Conservation (phyloP, 2,113 vertebrate species). For the Rhinoderma darwinii region DNA sequence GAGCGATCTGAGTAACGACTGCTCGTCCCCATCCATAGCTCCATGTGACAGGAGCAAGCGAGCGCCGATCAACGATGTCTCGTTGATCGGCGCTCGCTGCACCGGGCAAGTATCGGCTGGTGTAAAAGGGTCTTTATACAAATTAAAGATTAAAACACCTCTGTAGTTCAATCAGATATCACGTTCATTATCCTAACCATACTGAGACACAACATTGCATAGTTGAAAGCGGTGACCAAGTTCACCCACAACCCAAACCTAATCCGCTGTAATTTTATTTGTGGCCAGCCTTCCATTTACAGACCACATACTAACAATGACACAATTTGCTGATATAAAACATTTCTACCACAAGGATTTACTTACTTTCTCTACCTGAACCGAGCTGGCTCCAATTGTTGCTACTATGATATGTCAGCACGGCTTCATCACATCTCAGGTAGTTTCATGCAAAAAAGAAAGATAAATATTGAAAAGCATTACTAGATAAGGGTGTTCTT, state of each 20-base stretch:
- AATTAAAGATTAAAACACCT: neutral
- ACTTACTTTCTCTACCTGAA: neutral
- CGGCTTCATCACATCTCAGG: neutral
- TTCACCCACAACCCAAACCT: neutral
- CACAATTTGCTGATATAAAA: neutral
- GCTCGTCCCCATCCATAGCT: no score
- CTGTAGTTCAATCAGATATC: neutral
- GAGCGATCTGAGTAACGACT: no score
- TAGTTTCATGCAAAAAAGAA: neutral
- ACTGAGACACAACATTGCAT: neutral
- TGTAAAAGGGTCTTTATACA: no score
- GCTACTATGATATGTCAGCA: neutral
- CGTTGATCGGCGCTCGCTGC: no score
- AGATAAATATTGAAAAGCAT: neutral
- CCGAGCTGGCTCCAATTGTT: neutral
- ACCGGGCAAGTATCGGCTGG: no score
- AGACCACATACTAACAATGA: neutral
- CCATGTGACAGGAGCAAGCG: no score
- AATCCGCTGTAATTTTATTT: neutral
- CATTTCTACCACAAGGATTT: neutral
- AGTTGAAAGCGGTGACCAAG: no score
- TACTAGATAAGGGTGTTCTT: no score
- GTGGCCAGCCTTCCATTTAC: neutral
- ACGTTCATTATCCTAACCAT: neutral
- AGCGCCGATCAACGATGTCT: no score